Conservation (phyloP, 2,797 vertebrate genomes). For the Petrocephalus sullivani region DNA sequence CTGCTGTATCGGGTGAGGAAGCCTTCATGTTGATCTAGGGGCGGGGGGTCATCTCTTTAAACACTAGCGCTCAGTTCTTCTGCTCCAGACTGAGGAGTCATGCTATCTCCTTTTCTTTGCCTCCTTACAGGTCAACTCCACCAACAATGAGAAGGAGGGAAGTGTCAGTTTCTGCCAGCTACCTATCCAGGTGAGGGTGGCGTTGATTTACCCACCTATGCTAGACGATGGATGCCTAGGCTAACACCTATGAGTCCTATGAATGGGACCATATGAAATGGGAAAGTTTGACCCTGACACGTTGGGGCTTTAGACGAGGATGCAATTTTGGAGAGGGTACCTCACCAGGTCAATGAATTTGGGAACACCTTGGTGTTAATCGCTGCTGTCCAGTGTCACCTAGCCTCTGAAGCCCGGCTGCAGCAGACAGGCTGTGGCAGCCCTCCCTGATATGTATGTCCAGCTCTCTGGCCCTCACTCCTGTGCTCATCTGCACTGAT, state of each 20-base stretch:
- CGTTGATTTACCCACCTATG: neutral
- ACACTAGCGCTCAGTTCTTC: neutral
- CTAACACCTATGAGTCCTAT: neutral
- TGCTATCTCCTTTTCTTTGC: neutral
- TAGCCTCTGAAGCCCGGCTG: neutral
- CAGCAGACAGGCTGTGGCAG: neutral
- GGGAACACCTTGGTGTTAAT: neutral
- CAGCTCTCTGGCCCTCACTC: neutral
- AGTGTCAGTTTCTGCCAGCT: neutral
- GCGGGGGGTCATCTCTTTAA: neutral
- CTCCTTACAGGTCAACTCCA: neutral
- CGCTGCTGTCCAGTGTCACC: neutral
- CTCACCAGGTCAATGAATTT: neutral
- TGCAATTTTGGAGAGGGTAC: neutral
- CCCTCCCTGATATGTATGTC: neutral
- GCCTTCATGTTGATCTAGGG: neutral
- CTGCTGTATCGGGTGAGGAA: neutral
- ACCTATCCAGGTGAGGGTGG: neutral
- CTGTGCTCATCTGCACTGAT: neutral
- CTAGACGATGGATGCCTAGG: neutral
- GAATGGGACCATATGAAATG: neutral
- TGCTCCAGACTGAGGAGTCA: neutral
- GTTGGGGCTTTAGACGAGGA: neutral
- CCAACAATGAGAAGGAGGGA: neutral
- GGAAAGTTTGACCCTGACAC: neutral